phyloP scores from a whole-genome alignment of 2,113 vertebrate species.

The Rhipidura dahli region DNA sequence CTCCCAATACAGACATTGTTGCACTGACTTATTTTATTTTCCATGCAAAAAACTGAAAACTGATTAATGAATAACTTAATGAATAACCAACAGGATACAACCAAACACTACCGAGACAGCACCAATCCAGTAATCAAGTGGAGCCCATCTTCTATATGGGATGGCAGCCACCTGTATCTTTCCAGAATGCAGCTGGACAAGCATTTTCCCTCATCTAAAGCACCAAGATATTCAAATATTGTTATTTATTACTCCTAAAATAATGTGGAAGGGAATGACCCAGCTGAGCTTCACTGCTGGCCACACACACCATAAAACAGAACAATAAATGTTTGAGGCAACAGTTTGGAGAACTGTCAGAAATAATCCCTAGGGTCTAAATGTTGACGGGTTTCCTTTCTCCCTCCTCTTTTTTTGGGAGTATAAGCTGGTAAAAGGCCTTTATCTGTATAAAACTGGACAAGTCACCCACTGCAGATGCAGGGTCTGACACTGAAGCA shows the following conservation, averaged over 20 bases:
- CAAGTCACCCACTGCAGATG: neutral
- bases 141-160: neutral
- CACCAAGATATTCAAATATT: neutral
- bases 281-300: neutral
- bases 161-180: fast-evolving
- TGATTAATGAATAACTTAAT: no score
- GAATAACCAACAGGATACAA: neutral
- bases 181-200: neutral
- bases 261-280: fast-evolving
- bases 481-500: neutral
- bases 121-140: neutral
- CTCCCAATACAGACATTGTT: neutral
- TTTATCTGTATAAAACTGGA: neutral
- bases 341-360: neutral
- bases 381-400: neutral
- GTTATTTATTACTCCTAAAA: neutral
- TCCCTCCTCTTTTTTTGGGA: neutral
- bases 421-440: neutral
- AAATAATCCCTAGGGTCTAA: neutral
- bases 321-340: neutral
- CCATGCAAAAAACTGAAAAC: neutral
- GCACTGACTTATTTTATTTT: neutral
- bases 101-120: neutral
- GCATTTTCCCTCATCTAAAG: neutral
- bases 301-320: neutral